phyloP scores from a whole-genome alignment of 2,113 vertebrate genomes.

The Columbina picui region DNA sequence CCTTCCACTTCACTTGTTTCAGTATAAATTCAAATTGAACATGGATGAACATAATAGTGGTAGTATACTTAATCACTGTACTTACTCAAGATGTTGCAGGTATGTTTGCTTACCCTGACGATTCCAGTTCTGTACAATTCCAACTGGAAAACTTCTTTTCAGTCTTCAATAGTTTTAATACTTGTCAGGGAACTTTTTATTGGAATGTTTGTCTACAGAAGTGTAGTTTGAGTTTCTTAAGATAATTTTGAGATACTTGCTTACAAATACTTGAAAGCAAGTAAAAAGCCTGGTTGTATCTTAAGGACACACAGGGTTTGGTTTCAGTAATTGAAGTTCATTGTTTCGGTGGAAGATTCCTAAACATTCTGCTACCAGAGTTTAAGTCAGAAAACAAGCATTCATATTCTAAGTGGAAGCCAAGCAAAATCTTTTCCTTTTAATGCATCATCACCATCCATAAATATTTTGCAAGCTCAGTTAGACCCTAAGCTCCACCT shows the following conservation, averaged over 20 bases:
- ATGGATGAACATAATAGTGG: background rate
- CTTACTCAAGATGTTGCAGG: conserved; percentile 32
- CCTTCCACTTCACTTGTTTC: background rate
- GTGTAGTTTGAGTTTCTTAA: conserved; percentile 20
- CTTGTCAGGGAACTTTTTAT: conserved; percentile 21
- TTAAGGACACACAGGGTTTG: background rate
- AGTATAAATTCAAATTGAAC: background rate
- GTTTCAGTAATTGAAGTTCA: background rate
- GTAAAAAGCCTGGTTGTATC: background rate
- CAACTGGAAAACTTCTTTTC: conserved; percentile 30
- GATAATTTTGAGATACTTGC: conserved; percentile 8
- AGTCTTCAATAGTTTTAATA: conserved; percentile 41
- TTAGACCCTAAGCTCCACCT: background rate
- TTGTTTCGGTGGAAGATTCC: background rate
- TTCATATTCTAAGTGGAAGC: background rate
- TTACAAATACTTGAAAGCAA: conserved; percentile 23
- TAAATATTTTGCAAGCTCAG: background rate
- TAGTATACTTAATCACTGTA: conserved; percentile 6
- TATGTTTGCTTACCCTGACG: conserved; percentile 50
- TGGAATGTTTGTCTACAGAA: background rate
- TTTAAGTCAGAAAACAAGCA: background rate
- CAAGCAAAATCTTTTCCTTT: background rate
- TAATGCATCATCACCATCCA: background rate
- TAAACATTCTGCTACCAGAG: background rate
- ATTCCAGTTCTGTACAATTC: conserved; percentile 16